These are phyloP conservation scores for Felis chaus DNA, from an alignment of 2,113 vertebrate genomes.

Conservation along the genomic window DNA sequence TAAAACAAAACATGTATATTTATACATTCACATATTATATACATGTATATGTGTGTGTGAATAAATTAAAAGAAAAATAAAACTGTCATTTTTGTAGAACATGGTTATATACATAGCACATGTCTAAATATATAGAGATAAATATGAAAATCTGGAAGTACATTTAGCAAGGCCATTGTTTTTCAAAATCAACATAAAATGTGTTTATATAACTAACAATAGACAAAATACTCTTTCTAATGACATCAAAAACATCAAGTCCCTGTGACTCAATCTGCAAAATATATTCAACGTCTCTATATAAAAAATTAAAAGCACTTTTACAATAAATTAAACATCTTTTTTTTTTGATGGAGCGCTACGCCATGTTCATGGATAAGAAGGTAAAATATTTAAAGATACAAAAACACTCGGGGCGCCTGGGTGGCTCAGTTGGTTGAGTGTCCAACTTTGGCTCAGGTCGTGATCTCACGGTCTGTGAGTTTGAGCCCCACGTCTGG, in stretches of 20 bases:
- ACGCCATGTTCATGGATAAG: neutral
- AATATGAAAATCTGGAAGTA: neutral
- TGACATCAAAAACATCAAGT: neutral
- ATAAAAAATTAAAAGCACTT: neutral
- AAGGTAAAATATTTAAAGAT: conserved; percentile 1
- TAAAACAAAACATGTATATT: neutral
- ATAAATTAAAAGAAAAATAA: neutral
- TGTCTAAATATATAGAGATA: neutral
- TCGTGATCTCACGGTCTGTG: too few species aligned
- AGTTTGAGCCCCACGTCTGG: too few species aligned
- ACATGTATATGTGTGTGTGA: neutral
- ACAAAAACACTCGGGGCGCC: neutral
- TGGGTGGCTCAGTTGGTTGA: too few species aligned
- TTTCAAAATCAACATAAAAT: neutral
- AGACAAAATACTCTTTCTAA: neutral
- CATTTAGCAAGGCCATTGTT: neutral
- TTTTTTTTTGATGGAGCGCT: neutral
- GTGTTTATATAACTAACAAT: neutral
- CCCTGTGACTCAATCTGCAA: neutral
- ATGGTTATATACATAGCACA: neutral
- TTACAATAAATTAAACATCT: neutral
- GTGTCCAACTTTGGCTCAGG: too few species aligned
- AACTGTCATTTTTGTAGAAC: neutral
- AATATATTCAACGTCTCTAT: neutral
- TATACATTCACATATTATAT: neutral